Evolutionary conservation across 2,888 invertebrate species (phyloP).

Genomic region (Julus scandinavius): DNA sequence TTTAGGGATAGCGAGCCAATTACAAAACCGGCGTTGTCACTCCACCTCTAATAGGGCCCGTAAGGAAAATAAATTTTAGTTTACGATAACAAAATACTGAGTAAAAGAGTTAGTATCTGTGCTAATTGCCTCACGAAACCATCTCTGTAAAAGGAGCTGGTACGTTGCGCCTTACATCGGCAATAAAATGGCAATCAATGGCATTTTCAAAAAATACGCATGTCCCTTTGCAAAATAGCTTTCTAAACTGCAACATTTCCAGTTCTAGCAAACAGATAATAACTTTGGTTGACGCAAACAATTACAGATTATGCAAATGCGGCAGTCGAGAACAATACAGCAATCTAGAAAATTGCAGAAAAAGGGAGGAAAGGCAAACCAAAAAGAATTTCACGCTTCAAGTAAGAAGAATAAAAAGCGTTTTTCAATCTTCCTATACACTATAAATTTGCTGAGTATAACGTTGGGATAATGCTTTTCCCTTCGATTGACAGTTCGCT

Average conservation of each 20-base stretch:
- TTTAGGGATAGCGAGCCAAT: neutral
- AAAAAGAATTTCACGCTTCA: conserved; percentile 2
- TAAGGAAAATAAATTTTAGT: conserved; percentile 37
- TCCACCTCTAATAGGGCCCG: neutral
- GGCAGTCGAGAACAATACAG: neutral
- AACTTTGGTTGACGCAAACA: neutral
- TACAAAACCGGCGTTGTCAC: conserved; percentile 15
- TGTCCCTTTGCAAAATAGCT: neutral
- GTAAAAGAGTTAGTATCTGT: neutral
- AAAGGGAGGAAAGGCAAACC: neutral
- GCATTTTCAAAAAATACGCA: neutral
- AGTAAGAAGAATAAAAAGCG: neutral
- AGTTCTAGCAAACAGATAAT: neutral
- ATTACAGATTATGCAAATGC: conserved; percentile 7
- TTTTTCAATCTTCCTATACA: neutral
- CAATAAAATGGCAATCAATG: neutral
- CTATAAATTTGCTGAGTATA: neutral
- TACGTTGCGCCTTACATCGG: neutral
- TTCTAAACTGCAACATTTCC: neutral
- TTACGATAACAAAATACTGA: conserved; percentile 36
- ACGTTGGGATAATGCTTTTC: neutral
- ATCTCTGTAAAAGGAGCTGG: neutral
- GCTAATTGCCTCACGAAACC: neutral
- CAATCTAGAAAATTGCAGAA: conserved; percentile 7
- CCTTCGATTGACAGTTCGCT: neutral